Conservation (phyloP, 1,140 invertebrate species). For the Drosophila pseudoobscura region DNA sequence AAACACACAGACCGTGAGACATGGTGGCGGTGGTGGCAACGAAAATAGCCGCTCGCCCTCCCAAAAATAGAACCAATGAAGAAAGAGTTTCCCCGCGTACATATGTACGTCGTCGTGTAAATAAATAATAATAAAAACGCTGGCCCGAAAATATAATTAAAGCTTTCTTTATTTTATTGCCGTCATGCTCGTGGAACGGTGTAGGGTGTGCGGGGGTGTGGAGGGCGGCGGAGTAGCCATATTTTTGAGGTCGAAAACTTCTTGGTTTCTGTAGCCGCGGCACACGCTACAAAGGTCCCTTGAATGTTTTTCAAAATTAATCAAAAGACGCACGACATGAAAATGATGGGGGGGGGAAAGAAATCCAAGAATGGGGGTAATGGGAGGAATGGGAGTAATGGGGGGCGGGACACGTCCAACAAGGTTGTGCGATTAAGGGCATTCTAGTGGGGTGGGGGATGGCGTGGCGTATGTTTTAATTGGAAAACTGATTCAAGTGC, state of each 20-base stretch:
- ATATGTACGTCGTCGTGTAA: slow-evolving; percentile 27
- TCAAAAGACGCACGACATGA: slow-evolving; percentile 53
- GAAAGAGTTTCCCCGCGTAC: slow-evolving; percentile 9
- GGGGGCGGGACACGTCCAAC: slow-evolving; percentile 21
- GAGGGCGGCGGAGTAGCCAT: slow-evolving; percentile 26
- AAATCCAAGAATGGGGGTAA: slow-evolving; percentile 8
- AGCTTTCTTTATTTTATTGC: slow-evolving; percentile 52
- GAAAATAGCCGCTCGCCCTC: slow-evolving; percentile 26
- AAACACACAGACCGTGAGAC: slow-evolving; percentile 18
- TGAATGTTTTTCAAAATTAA: slow-evolving; percentile 34
- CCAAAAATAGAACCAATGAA: slow-evolving; percentile 28
- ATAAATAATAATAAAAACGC: slow-evolving; percentile 59
- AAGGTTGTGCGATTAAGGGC: slow-evolving; percentile 20
- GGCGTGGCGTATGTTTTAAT: slow-evolving; percentile 26
- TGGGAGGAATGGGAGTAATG: slow-evolving; percentile 8
- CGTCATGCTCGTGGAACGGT: slow-evolving; percentile 15
- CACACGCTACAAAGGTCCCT: too few relatives aligned
- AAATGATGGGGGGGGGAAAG: slow-evolving; percentile 25
- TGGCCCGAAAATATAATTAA: slow-evolving; percentile 59
- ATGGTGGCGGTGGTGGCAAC: slow-evolving; percentile 18
- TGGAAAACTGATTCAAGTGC: slow-evolving; percentile 36
- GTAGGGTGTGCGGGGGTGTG: slow-evolving; percentile 7
- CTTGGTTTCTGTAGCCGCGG: slow-evolving; percentile 44
- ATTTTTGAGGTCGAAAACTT: slow-evolving; percentile 40
- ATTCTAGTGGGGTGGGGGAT: background rate